Conservation (phyloP, 2,888 invertebrate genomes). For the Priocnemis perturbator region DNA sequence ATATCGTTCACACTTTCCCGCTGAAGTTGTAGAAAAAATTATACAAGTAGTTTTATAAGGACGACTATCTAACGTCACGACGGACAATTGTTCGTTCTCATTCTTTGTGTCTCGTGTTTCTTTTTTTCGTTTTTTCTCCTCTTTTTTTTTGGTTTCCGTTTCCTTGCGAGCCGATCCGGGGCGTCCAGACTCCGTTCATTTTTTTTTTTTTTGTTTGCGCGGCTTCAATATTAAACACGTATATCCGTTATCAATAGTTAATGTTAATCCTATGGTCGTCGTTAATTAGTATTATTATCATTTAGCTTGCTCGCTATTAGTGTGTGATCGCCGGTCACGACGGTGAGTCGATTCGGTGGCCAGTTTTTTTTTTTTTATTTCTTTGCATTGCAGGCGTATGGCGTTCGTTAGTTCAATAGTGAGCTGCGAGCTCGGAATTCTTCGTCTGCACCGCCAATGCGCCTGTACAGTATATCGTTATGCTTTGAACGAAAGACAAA, state of each 20-base stretch:
- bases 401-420: too few species aligned
- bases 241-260: constrained; percentile 55
- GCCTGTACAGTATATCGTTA: constrained; percentile 31
- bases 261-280: constrained; percentile 50
- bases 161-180: constrained; percentile 55
- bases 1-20: constrained; percentile 27
- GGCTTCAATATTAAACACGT: constrained; percentile 16
- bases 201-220: neutral
- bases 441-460: constrained; percentile 44
- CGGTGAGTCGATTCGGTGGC: constrained; percentile 27
- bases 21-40: constrained; percentile 70
- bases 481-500: too few species aligned
- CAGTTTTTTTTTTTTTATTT: neutral
- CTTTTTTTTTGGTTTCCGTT: neutral
- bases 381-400: neutral
- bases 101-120: neutral
- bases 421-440: neutral
- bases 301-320: constrained; percentile 48
- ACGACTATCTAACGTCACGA: constrained; percentile 45
- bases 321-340: constrained; percentile 34
- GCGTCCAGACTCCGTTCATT: constrained; percentile 47
- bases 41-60: constrained; percentile 56
- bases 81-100: neutral
- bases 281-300: constrained; percentile 54
- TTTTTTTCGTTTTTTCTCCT: neutral